Base-by-base conservation (phyloP, 1,140 invertebrate genomes). In the Aphidius ervi region DNA sequence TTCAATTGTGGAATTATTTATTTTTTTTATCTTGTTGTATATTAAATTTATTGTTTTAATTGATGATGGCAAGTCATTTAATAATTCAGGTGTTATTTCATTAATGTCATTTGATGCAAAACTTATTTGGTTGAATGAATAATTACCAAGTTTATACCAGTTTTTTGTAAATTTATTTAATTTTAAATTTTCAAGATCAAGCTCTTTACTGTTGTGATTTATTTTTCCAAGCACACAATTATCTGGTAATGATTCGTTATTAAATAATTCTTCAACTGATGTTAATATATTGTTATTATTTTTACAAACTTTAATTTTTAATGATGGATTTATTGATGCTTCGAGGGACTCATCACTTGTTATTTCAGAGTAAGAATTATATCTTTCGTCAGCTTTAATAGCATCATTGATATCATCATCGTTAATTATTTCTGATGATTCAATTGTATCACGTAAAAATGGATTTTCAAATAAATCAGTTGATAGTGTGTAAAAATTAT, bases 21-120 rank as follows among this genome's bases (percentile, higher is more conserved):
- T 5, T 67, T 55, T 8, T 23, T 45, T 37, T 9, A 63, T 64
- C 7, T 57, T 58, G 48, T 61, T 64, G 1, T 52, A 58, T 5
- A 46, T 10, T 2, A 73, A 58, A 49, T 63, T 67, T 7, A 72
- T 67, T 2, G 50, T 61, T 2, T 49, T 57, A 45, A 73, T 7
- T 42, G 56, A 50, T 1, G 46, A 62, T 4, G 72, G 72, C 0
- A 74, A 42, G 47, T 71, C 64, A 48, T 74, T 74, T 3, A 74
- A 31, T 6, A 67, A 8, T 9, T 71, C 72, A 1, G 58, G 64
- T 4, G 66, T 69, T 49, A 74, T 65, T 46, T 72, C 67, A 1
- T 49, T 10, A 40, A 74, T 72, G 1, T 69, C 58, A 53, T 72
- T 74, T 5, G 65, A 52, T 0, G 62, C 58, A 3, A 74, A 43